phyloP scores from a whole-genome alignment of 2,113 vertebrate species.

The Podarcis muralis region DNA sequence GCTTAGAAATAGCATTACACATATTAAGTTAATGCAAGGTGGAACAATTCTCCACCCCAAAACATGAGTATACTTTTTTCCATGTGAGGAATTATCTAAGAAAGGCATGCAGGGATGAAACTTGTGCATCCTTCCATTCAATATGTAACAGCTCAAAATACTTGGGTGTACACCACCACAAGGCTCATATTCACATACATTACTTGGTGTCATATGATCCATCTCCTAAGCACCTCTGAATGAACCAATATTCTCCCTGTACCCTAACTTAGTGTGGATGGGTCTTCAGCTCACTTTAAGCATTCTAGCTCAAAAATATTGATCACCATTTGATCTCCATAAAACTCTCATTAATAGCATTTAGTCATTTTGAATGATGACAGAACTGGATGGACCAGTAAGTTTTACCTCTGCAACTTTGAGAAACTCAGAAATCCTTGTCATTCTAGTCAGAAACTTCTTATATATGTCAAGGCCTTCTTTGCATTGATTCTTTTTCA shows the following conservation, averaged over 20 bases:
- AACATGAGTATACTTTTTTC: not conserved
- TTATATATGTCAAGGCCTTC: constrained; percentile 98
- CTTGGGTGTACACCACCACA: not conserved
- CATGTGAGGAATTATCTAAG: not conserved
- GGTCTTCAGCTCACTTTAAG: not conserved
- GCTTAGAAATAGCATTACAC: not conserved
- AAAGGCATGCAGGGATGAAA: not conserved
- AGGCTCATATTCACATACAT: not conserved
- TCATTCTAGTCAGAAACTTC: constrained; percentile 98
- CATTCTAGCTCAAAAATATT: not conserved
- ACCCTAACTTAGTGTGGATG: not conserved
- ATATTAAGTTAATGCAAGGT: not conserved
- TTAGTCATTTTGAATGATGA: not conserved
- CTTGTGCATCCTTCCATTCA: too few species aligned
- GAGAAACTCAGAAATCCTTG: constrained; percentile 97
- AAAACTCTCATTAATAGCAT: not conserved
- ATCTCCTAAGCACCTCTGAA: not conserved
- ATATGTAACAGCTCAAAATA: not conserved
- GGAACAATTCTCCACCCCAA: not conserved
- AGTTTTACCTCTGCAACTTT: constrained; percentile 96
- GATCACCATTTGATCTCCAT: not conserved
- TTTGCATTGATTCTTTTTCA: constrained; percentile 99
- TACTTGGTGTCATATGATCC: not conserved
- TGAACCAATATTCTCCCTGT: not conserved
- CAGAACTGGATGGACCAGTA: not conserved